Base-by-base conservation (phyloP, 2,888 invertebrate genomes). In the Coenonympha glycerion region DNA sequence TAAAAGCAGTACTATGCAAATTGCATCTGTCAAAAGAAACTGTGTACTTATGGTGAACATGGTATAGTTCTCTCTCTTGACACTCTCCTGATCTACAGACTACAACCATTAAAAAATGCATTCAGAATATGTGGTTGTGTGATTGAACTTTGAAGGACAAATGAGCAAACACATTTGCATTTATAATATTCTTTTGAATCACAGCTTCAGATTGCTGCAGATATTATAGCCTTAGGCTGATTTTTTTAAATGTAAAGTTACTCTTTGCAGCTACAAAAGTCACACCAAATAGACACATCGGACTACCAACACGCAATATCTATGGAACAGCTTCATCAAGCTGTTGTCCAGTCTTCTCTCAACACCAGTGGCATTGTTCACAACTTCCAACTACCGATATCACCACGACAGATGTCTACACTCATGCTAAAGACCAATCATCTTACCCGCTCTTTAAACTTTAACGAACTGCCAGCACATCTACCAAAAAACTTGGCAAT, bases 271-370 rank as follows among this genome's bases (percentile, higher is more conserved):
- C 64, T 83, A 0, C 85, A 83, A 54, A 85, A 85, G 59, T 68
- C 81, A 0, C 82, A 82, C 33, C 79, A 76, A 57, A 68, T 81
- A 3, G 85, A 85, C 6, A 37, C 62, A 6, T 52, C 63, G 0
- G 85, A 85, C 0, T 80, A 82, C 57, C 82, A 84, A 31, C 82
- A 84, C 55, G 68, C 80, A 0, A 70, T 86, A 60, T 81, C 85
- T 0, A 82, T 86, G 80, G 86, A 86, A 54, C 86, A 86, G 49
- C 67, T 86, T 0, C 86, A 86, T 44, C 83, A 86, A 63, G 83
- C 77, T 0, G 79, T 86, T 76, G 79, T 86, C 76, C 86, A 86
- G 42, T 68, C 80, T 0, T 71, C 84, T 0, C 63, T 85, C 0
- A 76, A 68, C 55, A 67, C 73, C 0, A 68, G 65, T 22, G 64